phyloP scores from a whole-genome alignment of 1,140 invertebrate species.

The Amphibalanus amphitrite region DNA sequence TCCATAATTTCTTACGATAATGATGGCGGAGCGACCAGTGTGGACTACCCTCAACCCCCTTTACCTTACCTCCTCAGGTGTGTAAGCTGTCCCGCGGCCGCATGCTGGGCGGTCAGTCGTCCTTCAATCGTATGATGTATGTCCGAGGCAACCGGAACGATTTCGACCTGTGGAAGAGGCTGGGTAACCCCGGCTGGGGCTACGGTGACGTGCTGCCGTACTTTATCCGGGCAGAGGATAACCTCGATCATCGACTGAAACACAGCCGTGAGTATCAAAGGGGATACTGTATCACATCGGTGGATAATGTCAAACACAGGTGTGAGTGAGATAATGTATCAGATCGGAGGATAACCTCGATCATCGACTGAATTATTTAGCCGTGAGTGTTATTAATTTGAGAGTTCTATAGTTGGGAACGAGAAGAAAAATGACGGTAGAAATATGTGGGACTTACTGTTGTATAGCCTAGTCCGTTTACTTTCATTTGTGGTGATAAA shows the following conservation, averaged over 20 bases:
- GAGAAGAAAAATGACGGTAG: no score
- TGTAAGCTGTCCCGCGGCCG: constrained; percentile 47
- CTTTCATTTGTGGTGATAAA: no score
- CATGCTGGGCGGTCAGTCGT: constrained; percentile 56
- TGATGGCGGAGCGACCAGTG: no score
- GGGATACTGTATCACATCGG: no score
- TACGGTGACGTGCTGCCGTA: no score
- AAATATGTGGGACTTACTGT: no score
- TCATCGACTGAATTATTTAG: background rate
- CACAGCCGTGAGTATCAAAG: constrained; percentile 1
- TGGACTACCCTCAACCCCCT: no score
- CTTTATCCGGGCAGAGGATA: constrained; percentile 60
- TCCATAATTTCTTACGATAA: no score
- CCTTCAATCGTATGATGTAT: constrained; percentile 91
- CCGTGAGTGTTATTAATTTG: background rate
- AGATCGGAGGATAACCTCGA: background rate
- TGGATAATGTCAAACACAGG: no score
- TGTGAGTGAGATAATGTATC: no score
- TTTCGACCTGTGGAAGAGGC: constrained; percentile 73
- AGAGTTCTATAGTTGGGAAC: no score
- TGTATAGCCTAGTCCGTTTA: no score
- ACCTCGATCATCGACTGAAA: constrained; percentile 22
- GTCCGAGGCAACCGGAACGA: constrained; percentile 79
- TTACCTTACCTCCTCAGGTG: constrained; percentile 24
- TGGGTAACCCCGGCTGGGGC: constrained; percentile 76